Evolutionary conservation across 2,797 vertebrate species (phyloP).

Genomic region (Pantherophis alleghaniensis): DNA sequence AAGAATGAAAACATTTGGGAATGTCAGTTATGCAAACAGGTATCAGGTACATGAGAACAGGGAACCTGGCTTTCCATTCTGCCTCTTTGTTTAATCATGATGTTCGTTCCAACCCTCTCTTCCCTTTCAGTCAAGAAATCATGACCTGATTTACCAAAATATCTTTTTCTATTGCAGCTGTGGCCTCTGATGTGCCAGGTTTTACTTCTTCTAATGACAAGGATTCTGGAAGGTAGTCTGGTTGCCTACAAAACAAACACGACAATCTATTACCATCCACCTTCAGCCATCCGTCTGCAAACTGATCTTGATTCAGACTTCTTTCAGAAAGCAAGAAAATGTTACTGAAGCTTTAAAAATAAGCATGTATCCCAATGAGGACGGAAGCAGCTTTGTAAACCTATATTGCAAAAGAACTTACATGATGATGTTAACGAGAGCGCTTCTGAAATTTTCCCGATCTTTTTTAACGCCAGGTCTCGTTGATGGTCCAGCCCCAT

Average conservation of each 20-base stretch:
- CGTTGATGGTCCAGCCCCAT: constrained; percentile 42
- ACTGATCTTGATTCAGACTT: neutral
- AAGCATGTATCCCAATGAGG: neutral
- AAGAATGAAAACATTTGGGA: neutral
- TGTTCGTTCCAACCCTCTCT: neutral
- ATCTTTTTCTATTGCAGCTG: constrained; percentile 65
- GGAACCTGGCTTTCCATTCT: neutral
- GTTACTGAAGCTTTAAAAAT: neutral
- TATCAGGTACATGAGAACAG: too few species aligned
- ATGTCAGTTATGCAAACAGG: neutral
- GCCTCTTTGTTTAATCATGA: neutral
- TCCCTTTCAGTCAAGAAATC: neutral
- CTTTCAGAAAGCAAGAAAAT: neutral
- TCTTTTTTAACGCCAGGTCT: constrained; percentile 60
- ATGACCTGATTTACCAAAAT: constrained; percentile 71
- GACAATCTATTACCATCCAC: neutral
- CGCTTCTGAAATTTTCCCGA: constrained; percentile 72
- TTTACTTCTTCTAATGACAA: constrained; percentile 50
- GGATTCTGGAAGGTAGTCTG: constrained; percentile 56
- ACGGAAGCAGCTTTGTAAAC: neutral
- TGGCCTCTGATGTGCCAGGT: constrained; percentile 34
- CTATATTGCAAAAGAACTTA: constrained; percentile 58
- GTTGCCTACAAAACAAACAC: constrained; percentile 64
- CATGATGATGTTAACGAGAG: constrained; percentile 78
- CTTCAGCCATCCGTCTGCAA: neutral